These are phyloP conservation scores for Thymallus thymallus DNA, from an alignment of 2,113 vertebrate species.

Conservation along the genomic window DNA sequence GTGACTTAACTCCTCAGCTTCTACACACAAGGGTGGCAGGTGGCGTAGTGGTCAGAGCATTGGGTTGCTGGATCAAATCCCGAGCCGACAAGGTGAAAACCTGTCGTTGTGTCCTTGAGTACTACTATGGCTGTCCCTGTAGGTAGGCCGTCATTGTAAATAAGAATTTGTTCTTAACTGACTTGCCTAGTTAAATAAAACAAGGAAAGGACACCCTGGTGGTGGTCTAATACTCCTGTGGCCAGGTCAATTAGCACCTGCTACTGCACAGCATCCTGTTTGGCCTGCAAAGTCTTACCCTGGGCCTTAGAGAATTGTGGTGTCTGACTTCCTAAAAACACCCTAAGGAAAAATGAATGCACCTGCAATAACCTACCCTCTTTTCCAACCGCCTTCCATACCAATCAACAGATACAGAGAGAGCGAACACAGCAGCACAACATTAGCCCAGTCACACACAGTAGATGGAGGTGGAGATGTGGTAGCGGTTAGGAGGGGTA, in stretches of 20 bases:
- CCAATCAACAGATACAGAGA: neutral
- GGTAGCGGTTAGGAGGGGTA: neutral
- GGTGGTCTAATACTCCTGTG: slow-evolving; percentile 27
- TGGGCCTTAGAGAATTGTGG: slow-evolving; percentile 18
- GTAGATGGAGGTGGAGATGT: neutral
- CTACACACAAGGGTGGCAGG: neutral
- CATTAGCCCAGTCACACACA: slow-evolving; percentile 21
- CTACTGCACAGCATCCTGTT: neutral
- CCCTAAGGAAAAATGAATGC: too few relatives aligned
- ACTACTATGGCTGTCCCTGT: too few relatives aligned
- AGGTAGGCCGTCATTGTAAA: too few relatives aligned
- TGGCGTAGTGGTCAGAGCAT: too few relatives aligned
- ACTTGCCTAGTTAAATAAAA: too few relatives aligned
- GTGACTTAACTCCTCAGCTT: slow-evolving; percentile 37
- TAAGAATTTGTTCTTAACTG: too few relatives aligned
- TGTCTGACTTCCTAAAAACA: too few relatives aligned
- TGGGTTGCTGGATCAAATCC: too few relatives aligned
- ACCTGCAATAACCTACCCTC: neutral
- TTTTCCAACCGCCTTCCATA: neutral
- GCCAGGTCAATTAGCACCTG: slow-evolving; percentile 9
- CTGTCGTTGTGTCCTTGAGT: too few relatives aligned
- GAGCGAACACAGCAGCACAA: slow-evolving; percentile 5
- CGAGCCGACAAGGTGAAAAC: too few relatives aligned
- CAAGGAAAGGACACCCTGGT: neutral
- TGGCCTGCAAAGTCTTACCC: neutral